Conservation (phyloP, 2,888 invertebrate species). For the Teleiodes luculella region DNA sequence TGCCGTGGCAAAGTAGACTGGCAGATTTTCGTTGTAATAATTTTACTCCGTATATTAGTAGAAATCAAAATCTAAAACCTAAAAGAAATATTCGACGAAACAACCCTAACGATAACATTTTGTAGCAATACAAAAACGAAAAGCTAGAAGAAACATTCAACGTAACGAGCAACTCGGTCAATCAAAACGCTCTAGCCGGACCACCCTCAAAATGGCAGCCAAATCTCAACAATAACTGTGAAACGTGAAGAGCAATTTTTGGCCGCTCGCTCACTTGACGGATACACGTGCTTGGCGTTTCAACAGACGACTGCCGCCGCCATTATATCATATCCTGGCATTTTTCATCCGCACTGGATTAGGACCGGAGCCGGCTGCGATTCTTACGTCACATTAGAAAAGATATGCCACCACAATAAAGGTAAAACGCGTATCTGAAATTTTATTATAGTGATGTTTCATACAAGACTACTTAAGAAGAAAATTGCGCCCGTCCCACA, state of each 20-base stretch:
- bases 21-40: no score
- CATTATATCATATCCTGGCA: conserved; percentile 27
- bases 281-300: conserved; percentile 37
- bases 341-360: conserved; percentile 28
- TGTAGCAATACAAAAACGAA: not conserved
- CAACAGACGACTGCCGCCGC: conserved; percentile 16
- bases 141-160: not conserved
- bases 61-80: no score
- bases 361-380: conserved; percentile 6
- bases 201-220: conserved; percentile 45
- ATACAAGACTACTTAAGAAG: no score
- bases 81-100: no score
- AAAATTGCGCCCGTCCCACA: no score
- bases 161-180: not conserved
- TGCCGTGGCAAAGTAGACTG: no score
- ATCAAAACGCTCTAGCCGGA: conserved; percentile 24
- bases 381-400: no score
- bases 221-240: conserved; percentile 56
- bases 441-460: no score
- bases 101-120: no score
- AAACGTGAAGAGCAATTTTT: conserved; percentile 44
- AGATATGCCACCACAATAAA: no score
- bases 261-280: conserved; percentile 42
- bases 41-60: no score
- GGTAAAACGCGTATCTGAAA: no score